These are phyloP conservation scores for Champsocephalus esox DNA, from an alignment of 2,797 vertebrate genomes.

Conservation along the genomic window DNA sequence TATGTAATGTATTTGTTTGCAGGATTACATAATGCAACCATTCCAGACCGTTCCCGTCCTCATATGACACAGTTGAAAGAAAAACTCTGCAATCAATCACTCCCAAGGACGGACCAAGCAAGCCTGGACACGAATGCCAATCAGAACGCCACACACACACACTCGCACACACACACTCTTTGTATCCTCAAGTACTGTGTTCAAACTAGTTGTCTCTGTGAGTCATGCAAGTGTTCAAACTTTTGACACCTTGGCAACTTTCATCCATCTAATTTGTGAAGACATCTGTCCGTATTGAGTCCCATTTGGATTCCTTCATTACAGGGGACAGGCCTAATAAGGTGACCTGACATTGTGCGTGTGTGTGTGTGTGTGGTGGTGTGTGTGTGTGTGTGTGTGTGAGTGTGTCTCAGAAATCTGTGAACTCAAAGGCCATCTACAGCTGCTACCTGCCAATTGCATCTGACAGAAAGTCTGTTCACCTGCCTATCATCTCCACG, in stretches of 20 bases:
- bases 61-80: constrained; percentile 23
- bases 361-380: too few relatives aligned
- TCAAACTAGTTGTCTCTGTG: neutral
- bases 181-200: too few relatives aligned
- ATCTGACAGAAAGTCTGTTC: constrained; percentile 51
- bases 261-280: neutral
- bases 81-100: constrained; percentile 48
- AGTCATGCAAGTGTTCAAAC: constrained; percentile 17
- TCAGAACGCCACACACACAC: neutral
- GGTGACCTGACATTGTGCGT: neutral
- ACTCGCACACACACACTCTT: too few relatives aligned
- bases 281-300: constrained; percentile 1
- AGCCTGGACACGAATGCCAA: constrained; percentile 18
- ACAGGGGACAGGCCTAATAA: constrained; percentile 20
- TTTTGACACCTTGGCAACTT: constrained; percentile 9
- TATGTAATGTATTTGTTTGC: neutral
- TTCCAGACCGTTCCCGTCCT: neutral
- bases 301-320: constrained; percentile 29
- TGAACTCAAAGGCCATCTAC: constrained; percentile 62
- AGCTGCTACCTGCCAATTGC: constrained; percentile 75
- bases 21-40: neutral
- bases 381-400: too few relatives aligned
- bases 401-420: constrained; percentile 16
- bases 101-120: constrained; percentile 42
- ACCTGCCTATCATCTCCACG: constrained; percentile 25